phyloP scores from a whole-genome alignment of 2,888 invertebrate species.

The Leptarthrus brevirostris region DNA sequence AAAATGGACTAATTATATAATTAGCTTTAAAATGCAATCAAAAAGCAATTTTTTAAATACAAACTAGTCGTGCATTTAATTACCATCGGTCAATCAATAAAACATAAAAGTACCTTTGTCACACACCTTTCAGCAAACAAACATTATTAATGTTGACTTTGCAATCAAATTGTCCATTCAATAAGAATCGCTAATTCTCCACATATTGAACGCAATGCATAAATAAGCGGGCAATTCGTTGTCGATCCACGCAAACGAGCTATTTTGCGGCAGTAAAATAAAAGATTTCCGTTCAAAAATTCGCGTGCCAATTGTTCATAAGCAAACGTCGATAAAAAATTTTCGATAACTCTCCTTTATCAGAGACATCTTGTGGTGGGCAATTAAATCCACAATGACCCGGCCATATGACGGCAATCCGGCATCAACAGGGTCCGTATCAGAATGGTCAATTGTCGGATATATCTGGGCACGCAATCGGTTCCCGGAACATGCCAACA shows the following conservation, averaged over 20 bases:
- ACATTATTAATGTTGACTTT: too few relatives aligned
- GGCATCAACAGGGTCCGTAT: slow-evolving; percentile 5
- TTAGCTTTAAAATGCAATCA: too few relatives aligned
- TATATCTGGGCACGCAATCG: slow-evolving; percentile 31
- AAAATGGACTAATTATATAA: too few relatives aligned
- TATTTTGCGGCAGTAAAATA: neutral
- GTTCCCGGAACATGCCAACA: slow-evolving; percentile 4
- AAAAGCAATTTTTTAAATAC: too few relatives aligned
- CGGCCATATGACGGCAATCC: neutral
- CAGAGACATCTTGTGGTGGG: slow-evolving; percentile 18
- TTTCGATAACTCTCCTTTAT: slow-evolving; percentile 40
- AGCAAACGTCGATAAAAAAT: slow-evolving; percentile 41
- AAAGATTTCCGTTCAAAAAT: slow-evolving; percentile 34
- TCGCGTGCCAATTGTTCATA: slow-evolving; percentile 46
- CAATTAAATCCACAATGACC: slow-evolving; percentile 38
- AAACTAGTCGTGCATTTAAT: too few relatives aligned
- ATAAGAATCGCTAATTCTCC: neutral
- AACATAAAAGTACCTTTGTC: too few relatives aligned
- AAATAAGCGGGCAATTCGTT: slow-evolving; percentile 12
- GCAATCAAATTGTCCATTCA: neutral
- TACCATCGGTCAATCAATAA: too few relatives aligned
- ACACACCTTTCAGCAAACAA: too few relatives aligned
- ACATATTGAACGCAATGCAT: slow-evolving; percentile 24
- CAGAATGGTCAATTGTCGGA: slow-evolving; percentile 29
- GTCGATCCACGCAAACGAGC: slow-evolving; percentile 20